These are phyloP conservation scores for Momotus momota DNA, from an alignment of 2,797 vertebrate genomes.

Conservation along the genomic window DNA sequence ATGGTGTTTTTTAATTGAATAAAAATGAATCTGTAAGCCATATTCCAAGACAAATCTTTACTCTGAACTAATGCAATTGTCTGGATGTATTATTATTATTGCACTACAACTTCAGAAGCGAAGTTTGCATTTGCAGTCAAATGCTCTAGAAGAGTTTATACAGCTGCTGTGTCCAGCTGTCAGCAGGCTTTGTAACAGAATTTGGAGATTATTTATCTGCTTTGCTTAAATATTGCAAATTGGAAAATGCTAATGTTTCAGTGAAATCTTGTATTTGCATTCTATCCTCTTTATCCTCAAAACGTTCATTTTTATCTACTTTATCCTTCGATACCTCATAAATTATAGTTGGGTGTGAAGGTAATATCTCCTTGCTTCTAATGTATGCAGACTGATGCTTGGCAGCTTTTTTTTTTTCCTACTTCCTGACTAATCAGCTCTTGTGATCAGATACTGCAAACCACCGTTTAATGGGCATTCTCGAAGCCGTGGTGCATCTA, in stretches of 20 bases:
- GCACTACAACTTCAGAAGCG: background rate
- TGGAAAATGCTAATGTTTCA: background rate
- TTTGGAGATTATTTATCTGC: background rate
- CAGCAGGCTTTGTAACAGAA: background rate
- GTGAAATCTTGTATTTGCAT: background rate
- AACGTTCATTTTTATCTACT: background rate
- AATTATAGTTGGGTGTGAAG: background rate
- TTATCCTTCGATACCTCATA: background rate
- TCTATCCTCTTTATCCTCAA: background rate
- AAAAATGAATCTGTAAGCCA: background rate
- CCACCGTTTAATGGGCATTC: background rate
- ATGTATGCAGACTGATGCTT: background rate
- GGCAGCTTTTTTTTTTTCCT: background rate
- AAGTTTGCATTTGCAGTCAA: background rate
- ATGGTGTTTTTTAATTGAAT: constrained; percentile 11
- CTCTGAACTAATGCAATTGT: constrained; percentile 1
- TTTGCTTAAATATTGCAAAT: background rate
- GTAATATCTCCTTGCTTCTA: background rate
- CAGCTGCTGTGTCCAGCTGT: background rate
- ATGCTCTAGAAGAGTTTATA: background rate
- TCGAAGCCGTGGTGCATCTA: background rate
- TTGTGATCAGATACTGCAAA: background rate
- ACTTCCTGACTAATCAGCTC: background rate
- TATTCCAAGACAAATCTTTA: background rate
- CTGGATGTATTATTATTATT: background rate